Conservation (phyloP, 1,140 invertebrate genomes). For the Teleogryllus occipitalis region DNA sequence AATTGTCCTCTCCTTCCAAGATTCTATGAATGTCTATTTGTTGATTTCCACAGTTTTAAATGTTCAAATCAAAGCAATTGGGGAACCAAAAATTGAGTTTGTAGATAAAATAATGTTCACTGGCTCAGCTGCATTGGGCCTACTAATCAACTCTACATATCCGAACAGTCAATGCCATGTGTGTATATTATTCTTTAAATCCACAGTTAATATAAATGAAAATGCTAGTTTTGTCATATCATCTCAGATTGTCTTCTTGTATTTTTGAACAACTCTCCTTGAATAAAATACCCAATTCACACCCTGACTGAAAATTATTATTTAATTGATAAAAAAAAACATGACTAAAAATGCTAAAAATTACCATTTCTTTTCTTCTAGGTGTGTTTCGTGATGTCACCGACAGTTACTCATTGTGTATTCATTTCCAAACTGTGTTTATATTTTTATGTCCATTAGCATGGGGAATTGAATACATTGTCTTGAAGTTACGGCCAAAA, state of each 20-base stretch:
- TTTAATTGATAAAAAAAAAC: background rate
- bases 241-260: background rate
- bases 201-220: background rate
- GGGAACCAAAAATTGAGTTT: too few species aligned
- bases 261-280: background rate
- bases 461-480: slow-evolving; percentile 19
- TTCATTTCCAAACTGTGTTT: slow-evolving; percentile 19
- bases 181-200: background rate
- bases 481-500: background rate
- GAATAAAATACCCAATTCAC: background rate
- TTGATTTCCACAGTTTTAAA: background rate
- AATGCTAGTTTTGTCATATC: background rate
- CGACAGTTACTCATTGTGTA: slow-evolving; percentile 20
- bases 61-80: background rate
- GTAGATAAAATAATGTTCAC: too few species aligned
- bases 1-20: too few species aligned
- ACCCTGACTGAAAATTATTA: background rate
- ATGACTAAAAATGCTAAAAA: background rate
- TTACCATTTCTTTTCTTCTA: background rate
- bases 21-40: background rate
- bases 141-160: too few species aligned
- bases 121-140: too few species aligned
- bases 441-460: slow-evolving; percentile 14
- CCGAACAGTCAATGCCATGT: too few species aligned
- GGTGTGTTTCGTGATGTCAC: slow-evolving; percentile 21